Conservation (phyloP, 2,888 invertebrate genomes). For the Netelia inedita region DNA sequence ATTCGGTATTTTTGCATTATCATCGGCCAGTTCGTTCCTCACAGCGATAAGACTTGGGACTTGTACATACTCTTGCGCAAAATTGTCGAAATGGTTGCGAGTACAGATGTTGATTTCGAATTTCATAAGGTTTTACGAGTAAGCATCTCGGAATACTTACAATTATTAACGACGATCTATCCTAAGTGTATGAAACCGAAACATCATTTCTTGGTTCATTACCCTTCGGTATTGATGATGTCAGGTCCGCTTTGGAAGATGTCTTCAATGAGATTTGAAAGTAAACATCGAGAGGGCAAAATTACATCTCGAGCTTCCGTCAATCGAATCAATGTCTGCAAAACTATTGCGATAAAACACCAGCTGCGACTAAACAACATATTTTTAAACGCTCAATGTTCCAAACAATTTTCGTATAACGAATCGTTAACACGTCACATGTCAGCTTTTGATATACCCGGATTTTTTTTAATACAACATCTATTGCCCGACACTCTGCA, state of each 20-base stretch:
- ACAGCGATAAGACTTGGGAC: conserved; percentile 54
- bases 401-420: conserved; percentile 10
- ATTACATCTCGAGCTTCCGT: conserved; percentile 50
- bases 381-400: conserved; percentile 28
- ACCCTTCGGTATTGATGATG: conserved; percentile 51
- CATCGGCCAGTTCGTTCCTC: conserved; percentile 42
- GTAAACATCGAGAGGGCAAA: conserved; percentile 60
- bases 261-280: conserved; percentile 66
- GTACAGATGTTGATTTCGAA: conserved; percentile 24
- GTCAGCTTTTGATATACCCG: conserved; percentile 22
- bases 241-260: conserved; percentile 64
- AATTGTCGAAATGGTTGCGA: conserved; percentile 54
- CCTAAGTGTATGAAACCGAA: conserved; percentile 63
- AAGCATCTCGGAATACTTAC: conserved; percentile 61
- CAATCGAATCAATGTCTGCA: conserved; percentile 51
- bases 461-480: neutral
- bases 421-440: neutral
- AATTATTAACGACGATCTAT: conserved; percentile 29
- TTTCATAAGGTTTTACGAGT: conserved; percentile 27
- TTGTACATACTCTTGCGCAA: conserved; percentile 56
- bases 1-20: conserved; percentile 30
- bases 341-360: conserved; percentile 63
- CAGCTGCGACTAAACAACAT: conserved; percentile 56
- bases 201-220: conserved; percentile 68
- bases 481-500: conserved; percentile 12